A percentile compares a stretch with the other conserved stretches of the same genome.
Conservation (phyloP, 1,140 invertebrate species). For the Euschistus heros region DNA sequence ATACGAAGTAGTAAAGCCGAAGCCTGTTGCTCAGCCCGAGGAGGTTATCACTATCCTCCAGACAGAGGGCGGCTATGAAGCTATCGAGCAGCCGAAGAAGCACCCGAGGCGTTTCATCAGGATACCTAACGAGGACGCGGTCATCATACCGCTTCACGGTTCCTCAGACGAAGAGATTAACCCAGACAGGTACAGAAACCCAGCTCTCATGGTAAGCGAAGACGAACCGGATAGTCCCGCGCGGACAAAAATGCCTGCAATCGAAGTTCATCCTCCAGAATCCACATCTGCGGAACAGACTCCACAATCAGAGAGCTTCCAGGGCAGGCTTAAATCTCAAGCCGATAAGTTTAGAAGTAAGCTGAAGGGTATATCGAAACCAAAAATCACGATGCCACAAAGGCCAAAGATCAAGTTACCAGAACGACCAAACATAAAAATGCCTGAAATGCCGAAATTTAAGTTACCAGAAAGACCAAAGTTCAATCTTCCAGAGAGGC, state of each 20-base stretch:
- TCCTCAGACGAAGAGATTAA: constrained; percentile 25
- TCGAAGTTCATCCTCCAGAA: constrained; percentile 38
- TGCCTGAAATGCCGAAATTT: constrained; percentile 42
- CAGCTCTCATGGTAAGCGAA: constrained; percentile 13
- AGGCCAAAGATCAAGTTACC: constrained; percentile 44
- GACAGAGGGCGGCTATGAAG: constrained; percentile 23
- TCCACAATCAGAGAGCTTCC: constrained; percentile 42
- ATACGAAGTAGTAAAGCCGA: constrained; percentile 1
- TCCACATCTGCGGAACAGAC: constrained; percentile 50
- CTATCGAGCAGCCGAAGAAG: background rate
- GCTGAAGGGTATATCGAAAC: constrained; percentile 28
- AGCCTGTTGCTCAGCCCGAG: background rate
- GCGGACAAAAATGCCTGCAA: background rate
- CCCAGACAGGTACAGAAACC: constrained; percentile 22
- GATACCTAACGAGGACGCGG: constrained; percentile 18
- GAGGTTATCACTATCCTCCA: background rate
- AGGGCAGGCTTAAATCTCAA: constrained; percentile 47
- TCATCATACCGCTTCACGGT: constrained; percentile 26
- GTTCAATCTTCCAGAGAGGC: constrained; percentile 35
- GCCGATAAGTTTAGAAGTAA: constrained; percentile 31
- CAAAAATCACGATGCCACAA: constrained; percentile 36
- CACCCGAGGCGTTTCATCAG: constrained; percentile 14
- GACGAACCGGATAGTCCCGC: background rate
- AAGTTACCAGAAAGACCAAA: constrained; percentile 39
- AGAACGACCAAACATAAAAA: constrained; percentile 38